A percentile compares a stretch with the other conserved stretches of the same genome.
Conservation (phyloP, 2,113 vertebrate species). For the Ctenomys sociabilis region DNA sequence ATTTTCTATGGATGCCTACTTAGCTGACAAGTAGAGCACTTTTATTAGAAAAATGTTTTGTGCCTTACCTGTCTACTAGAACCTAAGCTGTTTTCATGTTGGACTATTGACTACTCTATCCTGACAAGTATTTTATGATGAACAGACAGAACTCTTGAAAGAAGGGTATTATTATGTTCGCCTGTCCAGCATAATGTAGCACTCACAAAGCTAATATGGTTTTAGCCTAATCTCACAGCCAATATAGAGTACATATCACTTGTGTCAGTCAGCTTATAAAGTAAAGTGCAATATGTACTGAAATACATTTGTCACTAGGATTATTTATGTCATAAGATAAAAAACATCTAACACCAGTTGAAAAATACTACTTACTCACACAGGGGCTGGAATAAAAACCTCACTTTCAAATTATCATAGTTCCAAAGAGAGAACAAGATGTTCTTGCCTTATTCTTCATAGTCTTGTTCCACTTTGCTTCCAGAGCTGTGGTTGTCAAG, state of each 20-base stretch:
- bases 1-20: not conserved
- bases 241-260: not conserved
- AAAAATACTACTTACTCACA: not conserved
- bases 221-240: not conserved
- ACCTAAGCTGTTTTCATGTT: not conserved
- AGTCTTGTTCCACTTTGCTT: not conserved
- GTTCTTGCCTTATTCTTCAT: not conserved
- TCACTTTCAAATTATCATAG: not conserved
- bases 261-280: not conserved
- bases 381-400: not conserved
- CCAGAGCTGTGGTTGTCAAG: not conserved
- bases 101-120: not conserved
- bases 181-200: not conserved
- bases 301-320: not conserved
- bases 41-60: not conserved
- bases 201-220: not conserved
- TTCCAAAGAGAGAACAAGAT: not conserved
- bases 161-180: not conserved
- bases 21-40: not conserved
- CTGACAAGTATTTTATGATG: conserved; percentile 1
- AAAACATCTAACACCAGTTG: not conserved
- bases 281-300: not conserved
- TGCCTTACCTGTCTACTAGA: not conserved
- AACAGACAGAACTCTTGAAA: not conserved
- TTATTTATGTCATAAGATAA: not conserved